Evolutionary conservation across 2,888 invertebrate species (phyloP).

Genomic region (Xestia ashworthii): DNA sequence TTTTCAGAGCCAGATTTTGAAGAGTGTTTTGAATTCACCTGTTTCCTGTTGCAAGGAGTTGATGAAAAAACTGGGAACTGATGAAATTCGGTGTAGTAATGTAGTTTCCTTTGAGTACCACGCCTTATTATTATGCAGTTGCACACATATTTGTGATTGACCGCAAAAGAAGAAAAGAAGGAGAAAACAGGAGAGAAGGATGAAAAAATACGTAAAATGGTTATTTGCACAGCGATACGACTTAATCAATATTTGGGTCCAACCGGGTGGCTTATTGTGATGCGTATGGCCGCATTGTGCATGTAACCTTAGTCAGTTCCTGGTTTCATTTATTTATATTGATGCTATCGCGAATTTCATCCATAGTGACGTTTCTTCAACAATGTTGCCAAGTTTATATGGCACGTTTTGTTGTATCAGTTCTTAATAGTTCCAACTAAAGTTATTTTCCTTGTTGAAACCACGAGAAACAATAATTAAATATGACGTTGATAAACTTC

Average conservation of each 20-base stretch:
- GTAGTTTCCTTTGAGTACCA: neutral
- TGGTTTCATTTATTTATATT: neutral
- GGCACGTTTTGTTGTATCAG: slow-evolving; percentile 29
- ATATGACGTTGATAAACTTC: neutral
- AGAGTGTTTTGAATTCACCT: neutral
- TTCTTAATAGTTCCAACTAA: accelerated
- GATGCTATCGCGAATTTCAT: neutral
- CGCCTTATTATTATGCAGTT: too few relatives aligned
- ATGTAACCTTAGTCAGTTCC: neutral
- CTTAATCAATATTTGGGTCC: too few relatives aligned
- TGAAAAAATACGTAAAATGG: too few relatives aligned
- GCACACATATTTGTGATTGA: neutral
- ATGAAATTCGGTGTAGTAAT: too few relatives aligned
- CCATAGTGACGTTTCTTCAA: slow-evolving; percentile 9
- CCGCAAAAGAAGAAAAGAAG: too few relatives aligned
- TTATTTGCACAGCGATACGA: too few relatives aligned
- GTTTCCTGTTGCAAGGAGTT: neutral
- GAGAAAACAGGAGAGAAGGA: too few relatives aligned
- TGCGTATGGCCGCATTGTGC: neutral
- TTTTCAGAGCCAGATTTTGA: neutral
- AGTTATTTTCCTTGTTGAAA: neutral
- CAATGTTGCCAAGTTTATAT: slow-evolving; percentile 20
- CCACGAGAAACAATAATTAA: neutral
- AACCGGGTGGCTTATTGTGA: neutral
- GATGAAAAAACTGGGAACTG: neutral